Base-by-base conservation (phyloP, 2,113 vertebrate genomes). In the Ciconia boyciana region DNA sequence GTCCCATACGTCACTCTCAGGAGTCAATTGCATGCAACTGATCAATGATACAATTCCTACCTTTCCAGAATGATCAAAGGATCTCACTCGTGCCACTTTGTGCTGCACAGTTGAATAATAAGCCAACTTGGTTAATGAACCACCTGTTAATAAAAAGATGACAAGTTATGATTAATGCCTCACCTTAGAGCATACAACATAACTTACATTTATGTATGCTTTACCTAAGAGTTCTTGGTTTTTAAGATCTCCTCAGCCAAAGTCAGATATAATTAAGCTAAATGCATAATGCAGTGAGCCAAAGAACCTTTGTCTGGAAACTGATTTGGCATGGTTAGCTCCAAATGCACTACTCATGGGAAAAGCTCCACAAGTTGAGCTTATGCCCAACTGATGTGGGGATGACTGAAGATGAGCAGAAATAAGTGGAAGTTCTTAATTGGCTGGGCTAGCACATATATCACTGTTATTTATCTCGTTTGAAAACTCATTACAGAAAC, bases 31-130 rank as follows among this genome's bases (percentile, higher is more conserved):
- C 22, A 32, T 29, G 69, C 39, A 51, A 29, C 20, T 87, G 48
- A 60, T 41, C 16, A 70, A 57, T 29, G 54, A 19, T 10, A 44
- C 17, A 83, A 25, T 77, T 95, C 98, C 96, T 95, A 99, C 99
- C 99, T 99, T 99, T 70, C 98, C 96, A 6, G 98, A 97, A 96
- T 99, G 98, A 98, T 99, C 99, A 89, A 99, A 99, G 36, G 99
- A 99, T 88, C 99, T 98, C 36, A 99, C 99, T 98, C 98, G 99
- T 94, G 99, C 99, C 87, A 99, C 99, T 97, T 99, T 99, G 95
- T 99, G 99, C 93, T 99, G 99, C 5, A 99, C 99, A 4, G 99
- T 99, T 32, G 99, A 99, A 79, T 99, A 99, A 98, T 99, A 99
- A 34, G 99, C 99, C 85, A 99, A 97, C 93, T 99, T 99, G 72